A percentile compares a stretch with the other conserved stretches of the same genome.
These are phyloP conservation scores for Cynaeus angustus DNA, from an alignment of 2,888 invertebrate species.

Conservation along the genomic window DNA sequence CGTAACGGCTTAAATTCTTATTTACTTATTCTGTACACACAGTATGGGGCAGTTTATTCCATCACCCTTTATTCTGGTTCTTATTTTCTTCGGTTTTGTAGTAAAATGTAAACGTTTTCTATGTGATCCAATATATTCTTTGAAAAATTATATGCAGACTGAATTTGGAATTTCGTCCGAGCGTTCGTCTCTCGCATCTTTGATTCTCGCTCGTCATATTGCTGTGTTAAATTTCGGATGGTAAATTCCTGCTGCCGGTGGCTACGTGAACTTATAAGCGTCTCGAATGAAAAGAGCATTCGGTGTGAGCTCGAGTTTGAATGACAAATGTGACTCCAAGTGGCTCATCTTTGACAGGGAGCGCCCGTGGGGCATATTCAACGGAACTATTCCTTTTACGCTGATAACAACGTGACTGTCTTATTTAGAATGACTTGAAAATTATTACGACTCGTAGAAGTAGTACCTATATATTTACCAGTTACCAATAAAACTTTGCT, in stretches of 20 bases:
- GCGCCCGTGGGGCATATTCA: slow-evolving; percentile 57
- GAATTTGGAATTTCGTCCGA: slow-evolving; percentile 34
- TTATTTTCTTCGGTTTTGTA: slow-evolving; percentile 13
- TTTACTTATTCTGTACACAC: not conserved
- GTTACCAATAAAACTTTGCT: no score
- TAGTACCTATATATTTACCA: not conserved
- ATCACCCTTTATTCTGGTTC: slow-evolving; percentile 14
- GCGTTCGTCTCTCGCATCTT: slow-evolving; percentile 27
- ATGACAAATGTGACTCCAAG: slow-evolving; percentile 61
- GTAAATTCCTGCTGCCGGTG: slow-evolving; percentile 48
- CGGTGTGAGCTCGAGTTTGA: slow-evolving; percentile 52
- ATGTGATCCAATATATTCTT: slow-evolving; percentile 25
- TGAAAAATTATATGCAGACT: slow-evolving; percentile 43
- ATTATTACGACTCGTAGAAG: not conserved
- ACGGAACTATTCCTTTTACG: slow-evolving; percentile 50
- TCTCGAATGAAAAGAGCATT: slow-evolving; percentile 57
- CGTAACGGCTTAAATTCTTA: not conserved
- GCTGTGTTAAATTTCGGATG: slow-evolving; percentile 45
- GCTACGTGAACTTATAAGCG: slow-evolving; percentile 59
- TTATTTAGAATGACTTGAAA: slow-evolving; percentile 1
- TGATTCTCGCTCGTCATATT: slow-evolving; percentile 48
- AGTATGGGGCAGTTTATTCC: slow-evolving; percentile 13
- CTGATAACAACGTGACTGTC: slow-evolving; percentile 35
- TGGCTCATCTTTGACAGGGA: slow-evolving; percentile 56
- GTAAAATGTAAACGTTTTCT: slow-evolving; percentile 12